Evolutionary conservation across 2,888 invertebrate genomes (phyloP), one percentile per base, ranked within the genome.

Genomic region (Phortica magna): DNA sequence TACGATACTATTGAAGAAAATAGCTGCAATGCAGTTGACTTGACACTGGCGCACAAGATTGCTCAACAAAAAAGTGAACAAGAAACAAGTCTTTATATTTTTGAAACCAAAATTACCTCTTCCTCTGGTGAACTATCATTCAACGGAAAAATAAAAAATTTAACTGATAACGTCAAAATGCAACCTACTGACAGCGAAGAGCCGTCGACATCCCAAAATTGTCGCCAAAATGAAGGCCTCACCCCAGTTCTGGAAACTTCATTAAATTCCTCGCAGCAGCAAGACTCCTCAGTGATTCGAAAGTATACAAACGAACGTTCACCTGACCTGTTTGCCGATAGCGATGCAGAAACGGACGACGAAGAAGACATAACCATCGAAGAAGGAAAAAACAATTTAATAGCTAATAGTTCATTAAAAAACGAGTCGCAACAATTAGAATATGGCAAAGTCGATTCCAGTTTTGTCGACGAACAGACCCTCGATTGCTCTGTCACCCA

Each of bases 251-350:
- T 80, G 64, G 82, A 84, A 74, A 76, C 73, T 19, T 77, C 80
- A 2, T 55, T 82, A 5, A 82, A 82, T 76, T 65, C 73, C 1
- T 78, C 84, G 7, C 79, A 84, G 48, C 82, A 79, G 10, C 79
- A 81, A 2, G 83, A 85, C 57, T 87, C 88, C 0, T 88, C 88
- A 75, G 77, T 86, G 14, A 76, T 85, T 14, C 84, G 84, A 43
- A 89, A 87, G 79, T 88, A 87, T 57, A 88, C 83, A 72, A 91
- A 90, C 77, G 92, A 91, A 85, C 89, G 87, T 43, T 94, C 94
- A 74, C 95, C 95, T 0, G 95, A 95, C 85, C 92, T 95, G 87
- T 95, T 95, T 89, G 94, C 94, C 77, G 94, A 94, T 78, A 93
- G 93, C 64, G 94, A 94, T 74, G 93, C 92, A 65, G 92, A 90